Evolutionary conservation across 2,888 invertebrate species (phyloP).

Genomic region (Idaea straminata): DNA sequence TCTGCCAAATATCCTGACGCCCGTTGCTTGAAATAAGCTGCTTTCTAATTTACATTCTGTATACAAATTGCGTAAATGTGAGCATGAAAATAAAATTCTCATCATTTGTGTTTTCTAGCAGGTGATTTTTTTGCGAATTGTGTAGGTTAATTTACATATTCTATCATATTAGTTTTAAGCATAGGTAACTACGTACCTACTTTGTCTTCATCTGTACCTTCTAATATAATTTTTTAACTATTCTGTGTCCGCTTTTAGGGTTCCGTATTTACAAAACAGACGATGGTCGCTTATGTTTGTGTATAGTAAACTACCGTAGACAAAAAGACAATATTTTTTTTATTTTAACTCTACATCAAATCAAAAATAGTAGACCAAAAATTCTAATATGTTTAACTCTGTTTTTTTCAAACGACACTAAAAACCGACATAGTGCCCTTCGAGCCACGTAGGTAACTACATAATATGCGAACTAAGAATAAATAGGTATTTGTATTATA

Average conservation of each 20-base stretch:
- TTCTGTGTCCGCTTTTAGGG: too few relatives aligned
- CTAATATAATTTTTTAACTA: too few relatives aligned
- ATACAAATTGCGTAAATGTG: constrained; percentile 77
- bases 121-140: constrained; percentile 69
- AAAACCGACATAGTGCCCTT: background rate
- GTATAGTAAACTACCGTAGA: too few relatives aligned
- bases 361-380: background rate
- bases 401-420: background rate
- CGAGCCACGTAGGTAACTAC: too few relatives aligned
- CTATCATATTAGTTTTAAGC: constrained; percentile 63
- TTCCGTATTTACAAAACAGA: too few relatives aligned
- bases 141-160: constrained; percentile 68
- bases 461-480: too few relatives aligned
- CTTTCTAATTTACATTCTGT: constrained; percentile 78
- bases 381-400: background rate
- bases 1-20: constrained; percentile 71
- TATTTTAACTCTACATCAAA: background rate
- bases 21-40: constrained; percentile 67
- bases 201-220: too few relatives aligned
- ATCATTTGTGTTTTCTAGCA: constrained; percentile 70
- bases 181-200: too few relatives aligned
- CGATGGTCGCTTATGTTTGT: too few relatives aligned
- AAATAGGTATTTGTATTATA: too few relatives aligned
- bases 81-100: constrained; percentile 75
- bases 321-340: too few relatives aligned